Base-by-base conservation (phyloP, 1,140 invertebrate species). In the Drosophila seguyi region DNA sequence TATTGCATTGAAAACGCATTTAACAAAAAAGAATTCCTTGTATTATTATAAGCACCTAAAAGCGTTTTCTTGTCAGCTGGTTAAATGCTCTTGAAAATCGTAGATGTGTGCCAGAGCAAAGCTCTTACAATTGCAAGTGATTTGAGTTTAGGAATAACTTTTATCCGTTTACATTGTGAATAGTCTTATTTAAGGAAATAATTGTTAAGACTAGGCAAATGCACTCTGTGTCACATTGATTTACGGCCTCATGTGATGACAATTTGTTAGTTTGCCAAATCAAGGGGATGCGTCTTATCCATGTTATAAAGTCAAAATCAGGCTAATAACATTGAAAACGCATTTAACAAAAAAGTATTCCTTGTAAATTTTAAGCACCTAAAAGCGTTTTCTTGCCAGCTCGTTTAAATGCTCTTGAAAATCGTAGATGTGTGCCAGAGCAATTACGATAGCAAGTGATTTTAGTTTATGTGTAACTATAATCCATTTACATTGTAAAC, bases 301-400 rank as follows among this genome's bases (percentile, higher is more conserved):
- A 83, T 88, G 84, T 81, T 20, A 13, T 77, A 25, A 20, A 34
- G 29, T 8, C 1, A 4, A 20, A 18, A 44, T 10, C 1, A 41
- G 41, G 47, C 3, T 39, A 42, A 75, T 69, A 16, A 16, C 79
- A 83, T 87, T 87, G 84, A 84, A 80, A 68, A 66, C 65, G 59
- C 27, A 42, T 67, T 20, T 76, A 45, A 87, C 83, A 87, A 4
- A 10, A 3, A 0, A 31, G 29, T 31, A 31, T 10, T 31, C 8
- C 29, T 10, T 31, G 4, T 10, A 31, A 7, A 10, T 31, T 10
- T 10, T 10, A 81, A 87, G 82, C 84, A 88, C 76, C 84, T 88
- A 83, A 88, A 88, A 88, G 84, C 85, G 84, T 88, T 88, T 88
- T 88, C 85, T 72, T 75, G 85, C 29, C 8, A 52, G 85, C 77